Base-by-base conservation (phyloP, 2,888 invertebrate genomes). In the Autographa gamma region DNA sequence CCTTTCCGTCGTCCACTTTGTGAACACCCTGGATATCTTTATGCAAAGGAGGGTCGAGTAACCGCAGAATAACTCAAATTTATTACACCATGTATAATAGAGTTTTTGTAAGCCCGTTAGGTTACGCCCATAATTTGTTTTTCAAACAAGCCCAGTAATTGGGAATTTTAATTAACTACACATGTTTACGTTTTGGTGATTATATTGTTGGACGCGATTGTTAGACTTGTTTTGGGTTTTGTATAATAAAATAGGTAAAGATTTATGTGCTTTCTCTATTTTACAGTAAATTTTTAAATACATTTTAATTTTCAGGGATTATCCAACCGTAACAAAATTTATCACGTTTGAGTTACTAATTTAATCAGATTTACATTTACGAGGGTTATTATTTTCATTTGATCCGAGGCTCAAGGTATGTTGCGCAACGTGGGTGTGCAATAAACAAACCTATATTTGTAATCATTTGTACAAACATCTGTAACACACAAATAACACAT, bases 21-120 rank as follows among this genome's bases (percentile, higher is more conserved):
- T 70, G 63, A 60, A 74, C 68, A 69, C 72, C 70, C 48, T 64
- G 52, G 63, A 61, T 41, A 74, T 81, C 65, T 81, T 76, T 80
- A 81, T 74, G 69, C 63, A 76, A 74, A 81, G 2, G 25, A 73
- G 65, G 66, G 59, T 48, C 5, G 48, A n/a, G n/a, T 38, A 48
- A 48, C 48, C 63, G 61, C 63, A 63, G 60, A 65, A 56, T 67
- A 38, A 63, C 61, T 61, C 8, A 69, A 71, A 74, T 74, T 60
- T 60, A 66, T 62, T 66, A 74, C 60, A 71, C 66, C 61, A 8
- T 64, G 56, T 66, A 19, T 71, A 66, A 69, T 63, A 65, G 56
- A 63, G 58, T 63, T 66, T 76, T 71, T 67, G 62, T 61, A 6
- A 54, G 59, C 18, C 54, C 58, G 56, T 66, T 48, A 56, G n/a